Evolutionary conservation across 2,113 vertebrate species (phyloP), one percentile per base, ranked within the genome.

Genomic region (Epinephelus lanceolatus): DNA sequence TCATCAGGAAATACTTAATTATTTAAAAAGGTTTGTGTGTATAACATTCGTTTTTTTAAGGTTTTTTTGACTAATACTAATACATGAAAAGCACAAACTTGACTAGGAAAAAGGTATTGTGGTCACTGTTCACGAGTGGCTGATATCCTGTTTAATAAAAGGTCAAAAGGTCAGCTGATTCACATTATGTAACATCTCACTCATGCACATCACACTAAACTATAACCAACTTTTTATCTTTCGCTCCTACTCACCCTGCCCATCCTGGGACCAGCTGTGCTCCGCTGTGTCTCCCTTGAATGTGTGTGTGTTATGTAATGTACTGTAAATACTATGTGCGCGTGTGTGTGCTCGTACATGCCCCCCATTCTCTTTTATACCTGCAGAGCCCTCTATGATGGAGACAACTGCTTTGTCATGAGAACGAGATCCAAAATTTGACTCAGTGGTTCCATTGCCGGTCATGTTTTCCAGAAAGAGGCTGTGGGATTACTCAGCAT

Each of bases 401-500:
- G 86, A 94, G 91, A 95, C 94, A 95, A 94, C 81, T 91, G 96
- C 96, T 97, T 96, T 93, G 96, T 97, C 96, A 96, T 97, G 96
- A 97, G 95, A 97, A 96, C 90, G 71, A 94, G 92, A 96, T 97
- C 96, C 97, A 97, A 96, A 96, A 96, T 96, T 96, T 96, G 96
- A 97, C 94, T 97, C 97, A 97, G 96, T 96, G 95, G 94, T 97
- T 97, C 96, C 90, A 94, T 89, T 86, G 89, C 96, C 96, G 95
- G 93, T 96, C 95, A 93, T 65, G 72, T 92, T 94, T 97, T 97
- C 96, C 95, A 96, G 95, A 97, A 96, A 96, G 96, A 93, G 89
- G 91, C 95, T 76, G 86, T 86, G 96, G 84, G 78, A 97, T 98
- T 97, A 97, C 81, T 69, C 80, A 1, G 94, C 94, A 97, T 95